Evolutionary conservation across 1,140 invertebrate genomes (phyloP), one percentile per base, ranked within the genome.

Genomic region (Ctenoplectra terminalis): DNA sequence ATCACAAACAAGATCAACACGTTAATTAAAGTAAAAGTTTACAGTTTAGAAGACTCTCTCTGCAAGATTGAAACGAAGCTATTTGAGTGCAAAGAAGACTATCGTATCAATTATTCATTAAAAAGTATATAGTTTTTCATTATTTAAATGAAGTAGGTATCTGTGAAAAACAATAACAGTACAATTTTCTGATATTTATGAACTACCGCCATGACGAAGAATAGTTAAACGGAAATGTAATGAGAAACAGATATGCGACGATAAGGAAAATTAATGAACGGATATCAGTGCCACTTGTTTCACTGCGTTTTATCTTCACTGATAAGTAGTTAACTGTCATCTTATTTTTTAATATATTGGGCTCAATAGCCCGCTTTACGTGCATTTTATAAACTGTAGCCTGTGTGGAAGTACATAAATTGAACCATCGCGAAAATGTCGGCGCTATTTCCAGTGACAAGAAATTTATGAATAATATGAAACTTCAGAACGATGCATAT

Each of bases 241-340:
- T 48, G 20, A 5, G n/a, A 17, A 34, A 46, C 31, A 70, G n/a
- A 34, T 63, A 70, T 43, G 17, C 15, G 43, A 31, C 52, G 46
- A 74, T 54, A 73, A 69, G 52, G 48, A 81, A 26, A 56, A 60
- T 26, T 58, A 50, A 70, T 20, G 31, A 61, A 75, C 61, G 61
- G 34, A 40, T 70, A 82, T 75, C 78, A 75, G 48, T 37, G 9
- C 31, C 26, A 15, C 61, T 54, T 58, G 40, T 63, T n/a, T 37
- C 61, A 17, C 2, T 8, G 61, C 56, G 67, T 52, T 84, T 84
- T 84, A 84, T 84, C 71, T 81, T 20, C 11, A 17, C 58, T 64
- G 64, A 56, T 56, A 74, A 63, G 17, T 26, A 40, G 54, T 34
- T 48, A 40, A 74, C 40, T 54, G 70, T 75, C 81, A 75, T 70